phyloP scores from a whole-genome alignment of 2,797 vertebrate species.

The Scyliorhinus canicula region DNA sequence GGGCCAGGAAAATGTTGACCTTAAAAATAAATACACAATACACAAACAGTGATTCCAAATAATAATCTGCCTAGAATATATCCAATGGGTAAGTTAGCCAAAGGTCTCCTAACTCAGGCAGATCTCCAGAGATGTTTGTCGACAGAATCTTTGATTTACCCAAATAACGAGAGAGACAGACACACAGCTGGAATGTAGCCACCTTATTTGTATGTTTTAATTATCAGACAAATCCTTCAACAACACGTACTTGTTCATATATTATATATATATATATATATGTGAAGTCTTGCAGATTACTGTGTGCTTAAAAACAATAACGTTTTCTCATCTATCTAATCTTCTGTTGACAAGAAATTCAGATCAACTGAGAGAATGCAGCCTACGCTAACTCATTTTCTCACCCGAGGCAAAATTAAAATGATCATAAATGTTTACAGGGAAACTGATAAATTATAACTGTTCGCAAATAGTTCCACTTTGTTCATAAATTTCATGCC shows the following conservation, averaged over 20 bases:
- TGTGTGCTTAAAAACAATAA: not conserved
- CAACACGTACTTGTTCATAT: not conserved
- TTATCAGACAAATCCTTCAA: slow-evolving; percentile 10
- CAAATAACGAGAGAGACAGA: not conserved
- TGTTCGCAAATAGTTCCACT: not conserved
- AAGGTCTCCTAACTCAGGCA: not conserved
- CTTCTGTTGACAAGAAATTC: not conserved
- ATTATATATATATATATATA: too few relatives aligned
- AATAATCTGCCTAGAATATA: not conserved
- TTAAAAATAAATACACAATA: slow-evolving; percentile 10
- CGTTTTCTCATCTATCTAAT: not conserved
- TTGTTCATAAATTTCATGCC: not conserved
- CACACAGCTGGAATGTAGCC: slow-evolving; percentile 5
- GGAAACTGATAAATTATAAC: not conserved
- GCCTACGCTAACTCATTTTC: not conserved
- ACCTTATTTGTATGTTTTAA: not conserved
- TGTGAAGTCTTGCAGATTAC: not conserved
- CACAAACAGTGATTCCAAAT: not conserved
- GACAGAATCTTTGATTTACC: slow-evolving; percentile 1
- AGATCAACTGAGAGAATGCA: not conserved
- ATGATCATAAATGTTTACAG: not conserved
- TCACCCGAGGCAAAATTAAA: not conserved
- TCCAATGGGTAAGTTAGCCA: slow-evolving; percentile 32
- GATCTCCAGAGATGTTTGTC: slow-evolving; percentile 3
- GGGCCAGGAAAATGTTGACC: not conserved